Conservation (phyloP, 2,888 invertebrate genomes). For the Conomelus anceps region DNA sequence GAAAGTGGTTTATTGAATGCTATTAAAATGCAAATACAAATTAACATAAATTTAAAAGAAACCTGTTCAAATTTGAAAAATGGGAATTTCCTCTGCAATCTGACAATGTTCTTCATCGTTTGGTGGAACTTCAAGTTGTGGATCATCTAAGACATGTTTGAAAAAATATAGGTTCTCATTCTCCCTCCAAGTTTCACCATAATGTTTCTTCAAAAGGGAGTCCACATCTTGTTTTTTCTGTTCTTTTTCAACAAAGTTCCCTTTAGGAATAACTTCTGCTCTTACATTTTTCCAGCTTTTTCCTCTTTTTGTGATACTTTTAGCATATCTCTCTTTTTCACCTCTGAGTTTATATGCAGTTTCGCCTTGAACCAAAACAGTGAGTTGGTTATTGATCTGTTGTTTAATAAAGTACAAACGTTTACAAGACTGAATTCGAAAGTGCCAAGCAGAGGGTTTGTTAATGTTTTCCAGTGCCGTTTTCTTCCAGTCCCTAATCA, state of each 20-base stretch:
- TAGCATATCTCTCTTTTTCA: neutral
- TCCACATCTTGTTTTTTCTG: conserved; percentile 6
- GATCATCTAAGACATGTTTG: too few relatives aligned
- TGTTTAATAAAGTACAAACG: conserved; percentile 1
- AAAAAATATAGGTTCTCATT: conserved; percentile 8
- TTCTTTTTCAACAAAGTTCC: conserved; percentile 10
- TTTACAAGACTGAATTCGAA: conserved; percentile 10
- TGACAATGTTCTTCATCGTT: too few relatives aligned
- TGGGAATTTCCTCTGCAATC: too few relatives aligned
- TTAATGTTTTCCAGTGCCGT: neutral
- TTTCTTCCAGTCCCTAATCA: conserved; percentile 27
- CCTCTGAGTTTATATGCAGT: conserved; percentile 1
- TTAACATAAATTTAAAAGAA: too few relatives aligned
- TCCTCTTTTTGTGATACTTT: conserved; percentile 8
- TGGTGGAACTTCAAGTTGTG: too few relatives aligned
- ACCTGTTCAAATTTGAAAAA: too few relatives aligned
- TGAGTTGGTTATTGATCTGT: neutral
- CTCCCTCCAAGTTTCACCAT: neutral
- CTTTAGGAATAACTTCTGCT: conserved; percentile 6
- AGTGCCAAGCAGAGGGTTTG: conserved; percentile 12
- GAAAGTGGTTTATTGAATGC: too few relatives aligned
- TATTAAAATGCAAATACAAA: too few relatives aligned
- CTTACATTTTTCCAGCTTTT: neutral
- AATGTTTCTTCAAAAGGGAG: conserved; percentile 5
- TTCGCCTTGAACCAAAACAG: conserved; percentile 14